Evolutionary conservation across 2,113 vertebrate genomes (phyloP).

Genomic region (Porphyrio hochstetteri): DNA sequence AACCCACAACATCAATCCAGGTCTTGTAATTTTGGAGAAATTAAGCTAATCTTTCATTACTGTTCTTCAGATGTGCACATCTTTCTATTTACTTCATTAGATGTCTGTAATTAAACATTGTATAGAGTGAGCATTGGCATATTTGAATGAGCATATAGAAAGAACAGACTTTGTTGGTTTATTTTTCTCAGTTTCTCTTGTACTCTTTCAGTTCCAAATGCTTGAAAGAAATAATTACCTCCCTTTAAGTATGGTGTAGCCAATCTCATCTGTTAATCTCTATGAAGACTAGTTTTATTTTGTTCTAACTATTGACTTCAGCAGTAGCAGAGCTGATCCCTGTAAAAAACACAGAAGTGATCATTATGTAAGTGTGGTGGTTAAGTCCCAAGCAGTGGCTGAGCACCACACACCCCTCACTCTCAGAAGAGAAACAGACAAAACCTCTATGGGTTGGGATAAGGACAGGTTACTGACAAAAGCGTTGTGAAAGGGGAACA

Average conservation of each 20-base stretch:
- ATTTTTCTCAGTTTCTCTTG: not conserved
- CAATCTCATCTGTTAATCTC: not conserved
- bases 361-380: not conserved
- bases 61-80: not conserved
- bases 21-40: constrained; percentile 10
- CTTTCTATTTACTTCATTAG: not conserved
- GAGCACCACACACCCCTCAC: too few relatives aligned
- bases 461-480: too few relatives aligned
- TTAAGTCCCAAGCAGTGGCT: too few relatives aligned
- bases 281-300: not conserved
- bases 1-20: not conserved
- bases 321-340: not conserved
- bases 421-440: too few relatives aligned
- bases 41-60: not conserved
- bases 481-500: too few relatives aligned
- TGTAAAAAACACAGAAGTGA: not conserved
- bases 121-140: not conserved
- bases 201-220: not conserved
- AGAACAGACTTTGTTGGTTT: not conserved
- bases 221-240: not conserved
- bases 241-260: not conserved
- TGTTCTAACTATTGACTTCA: not conserved
- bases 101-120: not conserved
- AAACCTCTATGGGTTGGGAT: too few relatives aligned
- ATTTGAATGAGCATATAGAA: not conserved